phyloP scores from a whole-genome alignment of 2,113 vertebrate genomes.

The Anarhynchus alexandrinus region DNA sequence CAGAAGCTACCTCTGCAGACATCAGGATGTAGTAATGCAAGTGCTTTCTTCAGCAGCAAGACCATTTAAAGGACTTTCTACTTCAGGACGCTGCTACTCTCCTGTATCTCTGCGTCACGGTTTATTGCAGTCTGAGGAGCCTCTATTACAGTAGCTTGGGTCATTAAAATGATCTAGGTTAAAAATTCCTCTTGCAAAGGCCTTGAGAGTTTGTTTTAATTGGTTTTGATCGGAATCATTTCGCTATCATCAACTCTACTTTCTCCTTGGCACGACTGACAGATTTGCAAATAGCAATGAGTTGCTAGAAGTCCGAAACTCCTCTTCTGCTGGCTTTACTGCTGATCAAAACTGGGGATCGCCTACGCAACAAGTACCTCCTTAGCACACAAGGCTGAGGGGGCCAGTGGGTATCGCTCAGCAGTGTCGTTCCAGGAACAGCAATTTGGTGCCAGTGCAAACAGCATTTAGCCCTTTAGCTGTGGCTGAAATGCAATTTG shows the following conservation, averaged over 20 bases:
- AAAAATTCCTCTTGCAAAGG: background rate
- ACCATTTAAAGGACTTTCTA: background rate
- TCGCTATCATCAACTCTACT: background rate
- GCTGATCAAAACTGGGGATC: background rate
- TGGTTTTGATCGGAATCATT: background rate
- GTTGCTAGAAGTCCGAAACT: background rate
- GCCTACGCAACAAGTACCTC: background rate
- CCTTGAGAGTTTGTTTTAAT: background rate
- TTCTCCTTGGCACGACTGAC: background rate
- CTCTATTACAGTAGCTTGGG: background rate
- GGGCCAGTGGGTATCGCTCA: background rate
- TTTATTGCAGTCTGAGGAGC: background rate
- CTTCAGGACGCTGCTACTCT: background rate
- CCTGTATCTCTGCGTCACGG: background rate
- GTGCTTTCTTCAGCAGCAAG: background rate
- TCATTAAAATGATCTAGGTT: background rate
- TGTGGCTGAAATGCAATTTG: background rate
- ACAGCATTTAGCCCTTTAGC: background rate
- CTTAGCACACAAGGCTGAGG: background rate
- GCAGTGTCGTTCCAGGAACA: background rate
- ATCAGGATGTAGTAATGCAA: background rate
- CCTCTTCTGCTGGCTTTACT: background rate
- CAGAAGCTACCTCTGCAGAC: background rate
- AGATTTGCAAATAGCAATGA: background rate
- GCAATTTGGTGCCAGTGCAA: background rate